Evolutionary conservation across 2,888 invertebrate species (phyloP).

Genomic region (Drosophila vallismaia): DNA sequence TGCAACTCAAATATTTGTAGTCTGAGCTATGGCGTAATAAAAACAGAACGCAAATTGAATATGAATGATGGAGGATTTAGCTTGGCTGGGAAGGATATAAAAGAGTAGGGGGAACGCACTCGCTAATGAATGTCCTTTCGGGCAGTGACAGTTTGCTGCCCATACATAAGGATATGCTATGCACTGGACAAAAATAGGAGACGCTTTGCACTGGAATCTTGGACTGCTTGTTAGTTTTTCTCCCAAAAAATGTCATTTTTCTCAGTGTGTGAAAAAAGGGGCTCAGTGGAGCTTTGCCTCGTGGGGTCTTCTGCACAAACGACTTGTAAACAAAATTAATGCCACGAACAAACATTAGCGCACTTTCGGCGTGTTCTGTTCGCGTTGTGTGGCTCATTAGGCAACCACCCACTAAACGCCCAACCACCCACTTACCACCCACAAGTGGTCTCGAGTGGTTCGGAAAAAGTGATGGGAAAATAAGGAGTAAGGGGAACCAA

Average conservation of each 20-base stretch:
- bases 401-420: conserved; percentile 23
- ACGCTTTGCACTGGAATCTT: not conserved
- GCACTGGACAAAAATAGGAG: not conserved
- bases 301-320: conserved; percentile 54
- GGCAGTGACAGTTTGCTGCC: conserved; percentile 50
- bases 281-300: not conserved
- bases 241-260: not conserved
- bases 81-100: not conserved
- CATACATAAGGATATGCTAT: not conserved
- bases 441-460: conserved; percentile 5
- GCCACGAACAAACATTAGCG: conserved; percentile 74
- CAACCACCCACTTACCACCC: not conserved
- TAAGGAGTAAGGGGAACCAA: not conserved
- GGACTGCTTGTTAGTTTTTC: not conserved
- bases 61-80: conserved; percentile 25
- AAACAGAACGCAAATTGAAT: conserved; percentile 62
- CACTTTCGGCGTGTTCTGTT: conserved; percentile 63
- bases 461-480: conserved; percentile 3
- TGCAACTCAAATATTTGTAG: conserved; percentile 71
- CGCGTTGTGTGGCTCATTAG: conserved; percentile 73
- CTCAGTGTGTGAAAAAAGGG: not conserved
- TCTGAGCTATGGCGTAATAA: conserved; percentile 53
- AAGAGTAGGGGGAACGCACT: conserved; percentile 11
- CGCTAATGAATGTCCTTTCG: conserved; percentile 60
- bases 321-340: conserved; percentile 79